Evolutionary conservation across 2,797 vertebrate genomes (phyloP).

Genomic region (Semotilus atromaculatus): DNA sequence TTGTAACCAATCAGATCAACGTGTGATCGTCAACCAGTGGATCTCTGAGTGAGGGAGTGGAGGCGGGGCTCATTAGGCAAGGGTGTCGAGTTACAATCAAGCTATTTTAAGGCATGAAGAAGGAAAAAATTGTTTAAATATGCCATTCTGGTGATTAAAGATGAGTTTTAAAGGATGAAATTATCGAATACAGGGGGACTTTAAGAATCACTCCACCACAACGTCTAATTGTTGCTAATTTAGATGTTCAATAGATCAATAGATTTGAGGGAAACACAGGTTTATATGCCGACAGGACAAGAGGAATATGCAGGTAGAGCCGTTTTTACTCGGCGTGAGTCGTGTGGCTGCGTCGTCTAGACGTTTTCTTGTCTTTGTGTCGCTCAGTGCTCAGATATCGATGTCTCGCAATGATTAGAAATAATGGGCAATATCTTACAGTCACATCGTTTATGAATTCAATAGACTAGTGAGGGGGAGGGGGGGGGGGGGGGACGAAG

Average conservation of each 20-base stretch:
- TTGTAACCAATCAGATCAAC: too few species aligned
- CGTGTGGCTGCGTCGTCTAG: slow-evolving; percentile 13
- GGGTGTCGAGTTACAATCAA: too few species aligned
- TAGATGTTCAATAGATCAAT: neutral
- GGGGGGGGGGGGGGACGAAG: neutral
- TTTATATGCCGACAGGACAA: neutral
- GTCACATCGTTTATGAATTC: slow-evolving; percentile 64
- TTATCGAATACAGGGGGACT: too few species aligned
- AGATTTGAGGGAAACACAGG: neutral
- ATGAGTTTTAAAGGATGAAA: too few species aligned
- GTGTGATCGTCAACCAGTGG: too few species aligned
- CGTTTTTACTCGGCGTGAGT: slow-evolving; percentile 15
- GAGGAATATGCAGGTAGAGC: neutral
- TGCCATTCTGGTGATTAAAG: too few species aligned
- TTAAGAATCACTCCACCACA: neutral
- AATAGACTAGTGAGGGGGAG: slow-evolving; percentile 42
- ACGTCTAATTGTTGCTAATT: slow-evolving; percentile 11
- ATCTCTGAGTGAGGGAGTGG: too few species aligned
- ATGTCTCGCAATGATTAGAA: slow-evolving; percentile 63
- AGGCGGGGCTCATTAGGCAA: too few species aligned
- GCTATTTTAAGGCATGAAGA: too few species aligned
- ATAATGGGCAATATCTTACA: slow-evolving; percentile 58
- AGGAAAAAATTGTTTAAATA: too few species aligned
- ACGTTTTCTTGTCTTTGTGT: slow-evolving; percentile 12
- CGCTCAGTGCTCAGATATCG: slow-evolving; percentile 15